Evolutionary conservation across 2,888 invertebrate genomes (phyloP), one percentile per base, ranked within the genome.

Genomic region (Diogma glabrata): DNA sequence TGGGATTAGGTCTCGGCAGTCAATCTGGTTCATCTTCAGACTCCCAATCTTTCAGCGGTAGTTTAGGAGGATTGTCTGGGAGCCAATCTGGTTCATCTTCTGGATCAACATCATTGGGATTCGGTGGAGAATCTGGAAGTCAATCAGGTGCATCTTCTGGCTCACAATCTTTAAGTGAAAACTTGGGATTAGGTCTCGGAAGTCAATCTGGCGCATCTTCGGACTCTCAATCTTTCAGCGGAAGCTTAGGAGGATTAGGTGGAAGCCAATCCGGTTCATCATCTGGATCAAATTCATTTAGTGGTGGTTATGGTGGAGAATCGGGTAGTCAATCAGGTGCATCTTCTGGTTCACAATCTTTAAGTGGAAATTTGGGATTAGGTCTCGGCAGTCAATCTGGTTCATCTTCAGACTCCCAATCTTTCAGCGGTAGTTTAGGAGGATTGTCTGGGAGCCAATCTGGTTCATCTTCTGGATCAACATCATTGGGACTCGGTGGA

Each of bases 301-400:
- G 4, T n/a, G 10, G n/a, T 12, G 28, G 28, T 28, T 10, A n/a
- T 8, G 43, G 43, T n/a, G 43, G 43, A 22, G 6, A 14, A 43
- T 14, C n/a, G 20, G 43, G 43, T 4, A 22, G 43, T n/a, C 22
- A n/a, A 43, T 3, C 43, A 2, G 43, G 43, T 43, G 43, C 43
- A n/a, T 4, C 43, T 7, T 20, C 43, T n/a, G 3, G 5, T 4
- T 12, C 43, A 20, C 48, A 48, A 43, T 8, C 22, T 3, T 43
- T 43, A 26, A 28, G 12, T 30, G 48, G 33, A 48, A 14, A 30
- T 20, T 30, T 30, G 19, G 48, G 48, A 16, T 48, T 20, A 20
- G 14, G 33, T n/a, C n/a, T 26, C 17, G 48, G 46, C 10, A 26
- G 46, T 28, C 7, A 10, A 26, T 26, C 26, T 26, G 26, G 26